These are phyloP conservation scores for Dolichotis patagonum DNA, from an alignment of 2,113 vertebrate genomes.

Conservation along the genomic window DNA sequence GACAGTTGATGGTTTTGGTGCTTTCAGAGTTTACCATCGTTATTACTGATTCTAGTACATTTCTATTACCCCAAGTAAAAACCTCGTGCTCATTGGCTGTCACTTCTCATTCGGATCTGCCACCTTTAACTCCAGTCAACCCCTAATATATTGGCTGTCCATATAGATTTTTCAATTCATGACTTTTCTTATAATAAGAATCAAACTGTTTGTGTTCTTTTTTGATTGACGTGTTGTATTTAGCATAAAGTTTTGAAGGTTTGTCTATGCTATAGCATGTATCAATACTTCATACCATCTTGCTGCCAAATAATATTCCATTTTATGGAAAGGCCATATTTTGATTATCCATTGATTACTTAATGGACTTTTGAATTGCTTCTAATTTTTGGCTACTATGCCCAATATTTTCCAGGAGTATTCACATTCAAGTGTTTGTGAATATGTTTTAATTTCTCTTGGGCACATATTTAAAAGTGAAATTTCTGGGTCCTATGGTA, in stretches of 20 bases:
- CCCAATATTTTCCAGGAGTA: neutral
- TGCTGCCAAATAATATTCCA: neutral
- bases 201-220: neutral
- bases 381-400: neutral
- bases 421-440: neutral
- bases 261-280: neutral
- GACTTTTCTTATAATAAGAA: neutral
- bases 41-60: neutral
- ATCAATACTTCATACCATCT: neutral
- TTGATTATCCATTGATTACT: neutral
- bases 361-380: neutral
- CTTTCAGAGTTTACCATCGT: neutral
- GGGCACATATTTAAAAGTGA: neutral
- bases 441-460: neutral
- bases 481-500: neutral
- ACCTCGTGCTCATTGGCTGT: fast-evolving
- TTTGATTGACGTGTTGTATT: neutral
- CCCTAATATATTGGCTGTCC: neutral
- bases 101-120: neutral
- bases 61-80: neutral
- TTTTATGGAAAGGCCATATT: neutral
- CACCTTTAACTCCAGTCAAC: neutral
- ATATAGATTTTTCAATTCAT: neutral
- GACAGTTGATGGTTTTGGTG: neutral
- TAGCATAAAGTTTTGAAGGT: neutral